Base-by-base conservation (phyloP, 2,888 invertebrate species). In the Agrochola litura region DNA sequence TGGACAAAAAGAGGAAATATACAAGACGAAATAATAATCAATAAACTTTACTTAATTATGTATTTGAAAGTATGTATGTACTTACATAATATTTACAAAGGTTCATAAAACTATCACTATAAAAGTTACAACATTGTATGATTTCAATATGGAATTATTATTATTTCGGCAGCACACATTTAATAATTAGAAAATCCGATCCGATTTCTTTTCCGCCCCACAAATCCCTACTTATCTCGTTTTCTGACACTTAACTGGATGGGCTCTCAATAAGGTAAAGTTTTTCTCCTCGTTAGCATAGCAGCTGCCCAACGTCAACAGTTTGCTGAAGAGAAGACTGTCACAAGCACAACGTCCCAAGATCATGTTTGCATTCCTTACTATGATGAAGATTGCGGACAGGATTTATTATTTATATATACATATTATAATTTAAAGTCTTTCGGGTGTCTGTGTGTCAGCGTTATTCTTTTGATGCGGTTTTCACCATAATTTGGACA, bases 61-160 rank as follows among this genome's bases (percentile, higher is more conserved):
- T 78, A 78, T 58, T 78, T 78, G 9, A 58, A 78, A 43, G 22
- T 52, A 65, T 41, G 22, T 52, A 65, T 41, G 14, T 52, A 58
- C 68, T 61, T n/a, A 70, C 41, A 77, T 49, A 64, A 56, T 64
- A 77, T 77, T 49, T 64, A 70, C 69, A 77, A 68, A 56, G 30
- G 41, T 64, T 64, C 14, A 19, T 68, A 69, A 30, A 69, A 25
- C 43, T 70, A 58, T 37, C n/a, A 41, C 49, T 71, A 58, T 49
- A 71, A 58, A 78, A 58, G 49, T 71, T 52, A 78, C 30, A 70
- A 64, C 41, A 65, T 25, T 52, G 46, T 66, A 75, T 67, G 49
- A 52, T 66, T 54, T 61, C 1, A 63, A 1, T 63, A 68, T 22
- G 61, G 54, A 76, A 56, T 65, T 56, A 52, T 66, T 70, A 77